Percentiles rank a stretch among this genome's conserved stretches.
Conservation (phyloP, 2,888 invertebrate genomes). For the Drosophila robusta region DNA sequence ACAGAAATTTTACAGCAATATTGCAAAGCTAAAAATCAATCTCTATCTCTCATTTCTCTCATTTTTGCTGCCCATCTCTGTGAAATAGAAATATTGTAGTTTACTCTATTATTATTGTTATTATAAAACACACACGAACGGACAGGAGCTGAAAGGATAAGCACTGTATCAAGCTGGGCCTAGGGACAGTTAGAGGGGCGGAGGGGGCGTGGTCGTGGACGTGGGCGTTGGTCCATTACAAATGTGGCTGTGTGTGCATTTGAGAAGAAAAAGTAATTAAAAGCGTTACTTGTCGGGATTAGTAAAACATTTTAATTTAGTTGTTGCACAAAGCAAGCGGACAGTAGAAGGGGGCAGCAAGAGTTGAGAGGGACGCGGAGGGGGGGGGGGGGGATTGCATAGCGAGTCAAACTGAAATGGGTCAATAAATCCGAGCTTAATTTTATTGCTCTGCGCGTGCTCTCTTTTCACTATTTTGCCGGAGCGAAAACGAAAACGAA, state of each 20-base stretch:
- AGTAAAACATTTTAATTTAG: conserved; percentile 78
- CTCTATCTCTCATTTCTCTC: background rate
- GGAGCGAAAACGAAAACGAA: conserved; percentile 50
- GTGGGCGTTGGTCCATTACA: conserved; percentile 28
- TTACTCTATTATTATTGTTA: conserved; percentile 28
- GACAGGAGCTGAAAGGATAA: conserved; percentile 9
- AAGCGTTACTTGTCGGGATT: conserved; percentile 77
- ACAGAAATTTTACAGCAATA: conserved; percentile 6
- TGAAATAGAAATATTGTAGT: conserved; percentile 16
- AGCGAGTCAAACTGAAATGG: conserved; percentile 76
- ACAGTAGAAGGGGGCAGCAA: conserved; percentile 15
- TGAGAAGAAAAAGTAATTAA: conserved; percentile 76
- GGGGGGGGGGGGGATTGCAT: conserved; percentile 16
- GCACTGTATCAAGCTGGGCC: conserved; percentile 10
- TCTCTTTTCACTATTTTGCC: conserved; percentile 49
- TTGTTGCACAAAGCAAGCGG: conserved; percentile 69
- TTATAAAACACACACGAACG: background rate
- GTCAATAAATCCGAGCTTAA: conserved; percentile 80
- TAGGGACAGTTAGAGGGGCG: conserved; percentile 4
- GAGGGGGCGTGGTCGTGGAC: background rate
- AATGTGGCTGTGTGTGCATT: conserved; percentile 55
- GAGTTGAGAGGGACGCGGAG: no score
- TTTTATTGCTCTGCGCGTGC: conserved; percentile 74
- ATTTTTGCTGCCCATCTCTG: background rate
- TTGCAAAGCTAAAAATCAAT: conserved; percentile 22